Percentiles rank a stretch among this genome's conserved stretches.
These are phyloP conservation scores for Melinaea marsaeus DNA, from an alignment of 2,888 invertebrate genomes.

Conservation along the genomic window DNA sequence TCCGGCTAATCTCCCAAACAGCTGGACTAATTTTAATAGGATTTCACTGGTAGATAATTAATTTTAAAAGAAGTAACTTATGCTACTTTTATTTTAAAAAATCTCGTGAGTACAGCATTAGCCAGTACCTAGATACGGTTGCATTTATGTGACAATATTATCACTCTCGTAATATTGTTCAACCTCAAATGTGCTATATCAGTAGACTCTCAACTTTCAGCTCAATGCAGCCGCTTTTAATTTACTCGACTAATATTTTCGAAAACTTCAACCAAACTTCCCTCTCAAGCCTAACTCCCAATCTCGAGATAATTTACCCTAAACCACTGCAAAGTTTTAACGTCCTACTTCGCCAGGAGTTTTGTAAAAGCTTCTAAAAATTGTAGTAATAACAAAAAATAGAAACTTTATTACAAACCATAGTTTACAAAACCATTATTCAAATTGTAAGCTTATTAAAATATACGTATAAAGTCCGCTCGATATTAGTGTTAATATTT, in stretches of 20 bases:
- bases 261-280: constrained; percentile 37
- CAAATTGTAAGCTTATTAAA: no score
- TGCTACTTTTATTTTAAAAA: no score
- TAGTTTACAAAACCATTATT: no score
- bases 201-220: constrained; percentile 17
- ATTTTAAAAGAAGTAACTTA: no score
- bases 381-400: constrained; percentile 14
- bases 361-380: constrained; percentile 30
- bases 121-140: no score
- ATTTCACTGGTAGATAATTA: no score
- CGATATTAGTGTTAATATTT: no score
- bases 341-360: constrained; percentile 45
- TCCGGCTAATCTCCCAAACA: no score
- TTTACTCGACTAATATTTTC: constrained; percentile 37
- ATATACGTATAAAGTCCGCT: no score
- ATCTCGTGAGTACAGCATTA: no score
- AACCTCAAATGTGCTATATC: constrained; percentile 9
- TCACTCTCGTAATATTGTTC: background rate
- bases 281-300: constrained; percentile 41
- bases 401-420: background rate
- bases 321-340: constrained; percentile 56
- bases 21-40: no score
- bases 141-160: no score
- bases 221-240: constrained; percentile 34
- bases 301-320: constrained; percentile 53